Conservation (phyloP, 2,113 vertebrate species). For the Murina feae region DNA sequence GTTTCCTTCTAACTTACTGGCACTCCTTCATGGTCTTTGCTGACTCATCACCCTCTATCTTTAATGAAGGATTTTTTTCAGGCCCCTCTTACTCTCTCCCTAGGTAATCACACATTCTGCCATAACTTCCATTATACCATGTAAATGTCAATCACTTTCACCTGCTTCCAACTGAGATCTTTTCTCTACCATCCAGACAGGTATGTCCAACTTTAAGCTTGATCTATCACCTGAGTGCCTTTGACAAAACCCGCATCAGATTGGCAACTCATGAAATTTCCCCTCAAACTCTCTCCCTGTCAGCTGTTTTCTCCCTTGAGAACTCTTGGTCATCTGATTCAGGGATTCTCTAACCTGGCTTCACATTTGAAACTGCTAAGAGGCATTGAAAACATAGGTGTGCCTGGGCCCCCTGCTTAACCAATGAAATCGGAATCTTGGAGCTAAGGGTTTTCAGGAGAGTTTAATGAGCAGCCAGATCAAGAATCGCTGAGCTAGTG, state of each 20-base stretch:
- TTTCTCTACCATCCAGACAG: background rate
- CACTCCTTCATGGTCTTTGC: background rate
- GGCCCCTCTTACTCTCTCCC: background rate
- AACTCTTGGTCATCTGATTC: background rate
- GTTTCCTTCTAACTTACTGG: background rate
- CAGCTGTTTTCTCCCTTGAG: background rate
- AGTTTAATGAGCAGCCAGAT: background rate
- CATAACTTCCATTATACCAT: background rate
- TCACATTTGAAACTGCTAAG: background rate
- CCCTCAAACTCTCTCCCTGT: background rate
- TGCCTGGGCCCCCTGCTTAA: background rate
- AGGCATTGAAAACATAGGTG: background rate
- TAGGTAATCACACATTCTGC: background rate
- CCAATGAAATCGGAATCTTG: background rate
- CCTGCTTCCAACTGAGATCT: background rate
- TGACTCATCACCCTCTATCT: background rate
- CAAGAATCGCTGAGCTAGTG: background rate
- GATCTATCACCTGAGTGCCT: background rate
- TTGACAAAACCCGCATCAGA: background rate
- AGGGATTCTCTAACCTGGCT: background rate
- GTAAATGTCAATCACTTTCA: background rate
- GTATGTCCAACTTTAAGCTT: background rate
- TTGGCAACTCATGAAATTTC: background rate
- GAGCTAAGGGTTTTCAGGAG: background rate
- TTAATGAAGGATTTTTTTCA: background rate